phyloP scores from a whole-genome alignment of 2,113 vertebrate species.

The Stegostoma tigrinum region DNA sequence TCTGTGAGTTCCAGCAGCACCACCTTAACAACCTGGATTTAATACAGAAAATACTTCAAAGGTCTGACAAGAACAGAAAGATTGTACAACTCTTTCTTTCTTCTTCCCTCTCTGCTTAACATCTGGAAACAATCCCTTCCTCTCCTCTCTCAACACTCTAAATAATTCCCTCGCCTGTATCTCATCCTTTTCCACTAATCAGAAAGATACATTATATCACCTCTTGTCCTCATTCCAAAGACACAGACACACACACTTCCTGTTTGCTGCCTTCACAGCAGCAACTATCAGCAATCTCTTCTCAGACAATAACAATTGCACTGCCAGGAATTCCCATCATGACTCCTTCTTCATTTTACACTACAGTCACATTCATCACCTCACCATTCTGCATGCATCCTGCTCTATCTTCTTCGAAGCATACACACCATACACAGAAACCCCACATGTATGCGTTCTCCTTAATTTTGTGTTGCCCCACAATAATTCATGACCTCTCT shows the following conservation, averaged over 20 bases:
- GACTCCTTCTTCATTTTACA: background rate
- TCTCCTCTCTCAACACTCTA: background rate
- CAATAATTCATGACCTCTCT: background rate
- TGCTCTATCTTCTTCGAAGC: background rate
- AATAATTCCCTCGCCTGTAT: background rate
- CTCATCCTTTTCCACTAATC: background rate
- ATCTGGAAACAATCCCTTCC: background rate
- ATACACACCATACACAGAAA: background rate
- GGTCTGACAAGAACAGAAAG: background rate
- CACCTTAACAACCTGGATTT: background rate
- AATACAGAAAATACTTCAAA: background rate
- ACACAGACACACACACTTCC: background rate
- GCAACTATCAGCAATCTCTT: background rate
- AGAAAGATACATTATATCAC: background rate
- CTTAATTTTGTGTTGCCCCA: background rate
- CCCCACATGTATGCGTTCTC: background rate
- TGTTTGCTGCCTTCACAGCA: background rate
- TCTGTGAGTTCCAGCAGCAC: background rate
- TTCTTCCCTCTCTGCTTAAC: background rate
- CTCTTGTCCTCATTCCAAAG: background rate
- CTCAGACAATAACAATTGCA: background rate
- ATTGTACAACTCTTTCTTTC: background rate
- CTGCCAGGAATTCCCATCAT: background rate
- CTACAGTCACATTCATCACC: background rate
- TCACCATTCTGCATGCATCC: background rate